Evolutionary conservation across 1,140 invertebrate genomes (phyloP).

Genomic region (Nephotettix cincticeps): DNA sequence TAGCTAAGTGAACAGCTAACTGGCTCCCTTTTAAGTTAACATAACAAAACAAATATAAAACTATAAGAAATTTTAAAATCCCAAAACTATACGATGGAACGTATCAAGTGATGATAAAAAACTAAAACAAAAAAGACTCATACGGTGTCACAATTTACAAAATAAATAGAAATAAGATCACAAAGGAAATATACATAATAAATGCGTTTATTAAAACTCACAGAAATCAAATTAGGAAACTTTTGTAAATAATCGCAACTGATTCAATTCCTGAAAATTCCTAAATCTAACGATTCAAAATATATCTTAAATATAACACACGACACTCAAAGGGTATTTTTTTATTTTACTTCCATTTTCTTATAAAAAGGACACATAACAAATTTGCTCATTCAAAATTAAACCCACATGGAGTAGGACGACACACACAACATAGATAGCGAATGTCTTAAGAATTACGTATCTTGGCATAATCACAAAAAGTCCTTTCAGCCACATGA

Average conservation of each 20-base stretch:
- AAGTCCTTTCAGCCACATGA: not conserved
- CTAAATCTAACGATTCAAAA: not conserved
- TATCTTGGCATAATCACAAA: not conserved
- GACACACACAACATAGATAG: not conserved
- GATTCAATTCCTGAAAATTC: conserved; percentile 16
- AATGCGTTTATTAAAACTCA: not conserved
- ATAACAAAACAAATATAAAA: too few relatives aligned
- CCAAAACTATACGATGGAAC: too few relatives aligned
- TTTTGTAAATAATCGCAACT: not conserved
- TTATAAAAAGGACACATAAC: conserved; percentile 12
- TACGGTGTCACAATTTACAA: not conserved
- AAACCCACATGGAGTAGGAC: not conserved
- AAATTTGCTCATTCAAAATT: not conserved
- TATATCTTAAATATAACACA: conserved; percentile 10
- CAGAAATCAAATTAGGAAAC: not conserved
- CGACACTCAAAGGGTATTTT: conserved; percentile 18
- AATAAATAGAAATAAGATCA: not conserved
- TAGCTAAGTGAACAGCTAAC: too few relatives aligned
- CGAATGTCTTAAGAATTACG: not conserved
- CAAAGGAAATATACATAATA: not conserved
- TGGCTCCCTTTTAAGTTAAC: too few relatives aligned
- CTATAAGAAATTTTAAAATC: too few relatives aligned
- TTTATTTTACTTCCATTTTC: conserved; percentile 6
- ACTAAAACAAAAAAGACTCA: not conserved
- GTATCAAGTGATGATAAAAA: too few relatives aligned